Conservation (phyloP, 2,113 vertebrate genomes). For the Xyliphius kryptos region DNA sequence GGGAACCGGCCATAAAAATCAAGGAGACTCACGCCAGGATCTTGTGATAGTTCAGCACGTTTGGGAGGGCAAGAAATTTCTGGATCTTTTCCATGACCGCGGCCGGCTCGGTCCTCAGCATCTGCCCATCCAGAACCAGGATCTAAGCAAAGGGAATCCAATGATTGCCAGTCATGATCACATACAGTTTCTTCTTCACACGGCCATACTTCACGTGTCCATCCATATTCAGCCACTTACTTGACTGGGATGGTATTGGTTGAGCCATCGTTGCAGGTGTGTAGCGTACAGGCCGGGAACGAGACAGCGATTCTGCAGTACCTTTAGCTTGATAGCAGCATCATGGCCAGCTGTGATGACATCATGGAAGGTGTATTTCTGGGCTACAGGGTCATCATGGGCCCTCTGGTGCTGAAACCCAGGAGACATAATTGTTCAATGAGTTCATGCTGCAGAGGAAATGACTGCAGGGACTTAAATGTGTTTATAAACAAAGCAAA, state of each 20-base stretch:
- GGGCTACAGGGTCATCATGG: conserved; percentile 73
- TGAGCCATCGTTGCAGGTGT: conserved; percentile 81
- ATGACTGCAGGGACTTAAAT: too few relatives aligned
- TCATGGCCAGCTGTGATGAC: conserved; percentile 71
- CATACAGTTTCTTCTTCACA: not conserved
- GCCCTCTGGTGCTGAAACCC: conserved; percentile 78
- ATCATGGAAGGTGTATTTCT: conserved; percentile 83
- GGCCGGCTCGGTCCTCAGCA: conserved; percentile 78
- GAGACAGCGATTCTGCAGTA: conserved; percentile 80
- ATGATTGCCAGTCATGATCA: not conserved
- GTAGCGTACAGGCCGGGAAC: conserved; percentile 78
- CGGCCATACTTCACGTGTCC: not conserved
- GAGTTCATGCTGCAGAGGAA: too few relatives aligned
- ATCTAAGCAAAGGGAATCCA: conserved; percentile 58
- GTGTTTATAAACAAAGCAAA: too few relatives aligned
- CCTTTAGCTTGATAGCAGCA: conserved; percentile 60
- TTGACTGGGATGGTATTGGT: conserved; percentile 78
- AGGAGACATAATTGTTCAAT: too few relatives aligned
- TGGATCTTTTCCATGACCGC: conserved; percentile 82
- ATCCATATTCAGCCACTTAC: conserved; percentile 47
- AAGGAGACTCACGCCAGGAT: conserved; percentile 73
- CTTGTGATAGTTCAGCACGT: conserved; percentile 77
- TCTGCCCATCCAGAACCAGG: conserved; percentile 79
- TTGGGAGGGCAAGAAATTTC: conserved; percentile 75
- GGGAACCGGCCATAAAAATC: not conserved